Evolutionary conservation across 2,888 invertebrate genomes (phyloP).

Genomic region (Caenorhabditis wallacei): DNA sequence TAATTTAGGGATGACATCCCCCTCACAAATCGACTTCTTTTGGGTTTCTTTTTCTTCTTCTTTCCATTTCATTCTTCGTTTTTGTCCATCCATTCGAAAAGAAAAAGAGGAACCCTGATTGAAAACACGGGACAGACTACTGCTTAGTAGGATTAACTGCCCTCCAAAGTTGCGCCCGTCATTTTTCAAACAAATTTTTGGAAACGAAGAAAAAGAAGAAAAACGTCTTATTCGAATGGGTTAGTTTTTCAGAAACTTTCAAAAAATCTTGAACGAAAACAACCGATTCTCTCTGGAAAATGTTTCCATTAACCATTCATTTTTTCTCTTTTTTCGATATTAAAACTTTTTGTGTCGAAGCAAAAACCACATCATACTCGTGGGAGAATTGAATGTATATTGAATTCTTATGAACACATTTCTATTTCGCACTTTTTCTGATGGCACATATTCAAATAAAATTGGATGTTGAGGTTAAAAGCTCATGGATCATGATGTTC

Average conservation of each 20-base stretch:
- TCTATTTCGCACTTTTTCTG: conserved; percentile 25
- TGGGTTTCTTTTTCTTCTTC: conserved; percentile 32
- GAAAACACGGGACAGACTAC: conserved; percentile 53
- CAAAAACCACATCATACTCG: conserved; percentile 56
- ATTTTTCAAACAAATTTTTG: conserved; percentile 53
- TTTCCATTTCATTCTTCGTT: background rate
- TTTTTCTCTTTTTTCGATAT: conserved; percentile 34
- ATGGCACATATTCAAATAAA: background rate
- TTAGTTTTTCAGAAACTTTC: conserved; percentile 23
- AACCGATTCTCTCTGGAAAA: conserved; percentile 34
- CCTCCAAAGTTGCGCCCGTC: conserved; percentile 50
- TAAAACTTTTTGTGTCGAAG: conserved; percentile 35
- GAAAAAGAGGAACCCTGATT: conserved; percentile 43
- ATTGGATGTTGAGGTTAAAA: conserved; percentile 1
- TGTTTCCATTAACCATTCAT: conserved; percentile 8
- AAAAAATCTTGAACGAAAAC: conserved; percentile 27
- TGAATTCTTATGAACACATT: conserved; percentile 41
- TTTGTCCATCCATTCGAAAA: conserved; percentile 15
- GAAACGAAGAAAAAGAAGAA: conserved; percentile 22
- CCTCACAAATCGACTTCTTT: conserved; percentile 29
- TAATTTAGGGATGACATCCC: conserved; percentile 59
- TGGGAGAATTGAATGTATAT: conserved; percentile 45
- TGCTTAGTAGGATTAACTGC: conserved; percentile 61
- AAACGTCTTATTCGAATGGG: conserved; percentile 3
- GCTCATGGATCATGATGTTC: too few relatives aligned